phyloP scores from a whole-genome alignment of 2,113 vertebrate species.

The Steatornis caripensis region DNA sequence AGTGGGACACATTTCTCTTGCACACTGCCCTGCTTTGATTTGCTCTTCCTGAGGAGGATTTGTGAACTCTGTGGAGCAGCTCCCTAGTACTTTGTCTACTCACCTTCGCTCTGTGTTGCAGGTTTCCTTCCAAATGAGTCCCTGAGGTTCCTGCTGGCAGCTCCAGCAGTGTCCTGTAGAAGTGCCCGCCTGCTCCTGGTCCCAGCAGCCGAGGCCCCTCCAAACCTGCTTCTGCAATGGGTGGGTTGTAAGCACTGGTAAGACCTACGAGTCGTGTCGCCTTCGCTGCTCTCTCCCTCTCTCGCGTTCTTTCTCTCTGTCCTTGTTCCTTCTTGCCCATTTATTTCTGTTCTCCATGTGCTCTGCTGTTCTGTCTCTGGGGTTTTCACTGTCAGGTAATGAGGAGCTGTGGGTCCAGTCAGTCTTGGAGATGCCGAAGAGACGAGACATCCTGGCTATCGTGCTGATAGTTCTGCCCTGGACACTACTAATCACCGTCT shows the following conservation, averaged over 20 bases:
- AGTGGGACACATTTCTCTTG: not conserved
- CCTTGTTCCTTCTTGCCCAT: conserved; percentile 66
- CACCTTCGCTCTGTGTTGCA: conserved; percentile 63
- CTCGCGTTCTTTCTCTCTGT: conserved; percentile 31
- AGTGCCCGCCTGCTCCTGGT: conserved; percentile 22
- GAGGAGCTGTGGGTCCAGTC: conserved; percentile 92
- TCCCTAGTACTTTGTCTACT: not conserved
- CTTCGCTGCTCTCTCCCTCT: conserved; percentile 48
- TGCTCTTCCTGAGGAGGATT: not conserved
- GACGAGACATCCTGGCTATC: conserved; percentile 98
- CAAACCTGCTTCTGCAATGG: conserved; percentile 85
- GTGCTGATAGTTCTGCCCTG: conserved; percentile 99
- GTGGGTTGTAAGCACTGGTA: conserved; percentile 89
- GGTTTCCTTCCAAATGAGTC: conserved; percentile 48
- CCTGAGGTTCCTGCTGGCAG: conserved; percentile 49
- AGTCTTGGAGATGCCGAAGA: conserved; percentile 99
- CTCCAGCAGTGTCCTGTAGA: not conserved
- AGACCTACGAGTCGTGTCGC: conserved; percentile 67
- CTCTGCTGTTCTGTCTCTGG: conserved; percentile 73
- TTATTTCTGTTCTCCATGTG: conserved; percentile 75
- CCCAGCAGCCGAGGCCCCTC: conserved; percentile 66
- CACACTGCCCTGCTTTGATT: not conserved
- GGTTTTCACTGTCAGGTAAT: conserved; percentile 87
- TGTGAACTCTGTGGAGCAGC: not conserved
- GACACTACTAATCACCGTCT: conserved; percentile 98